Evolutionary conservation across 2,888 invertebrate genomes (phyloP).

Genomic region (Tenthredo amoena): DNA sequence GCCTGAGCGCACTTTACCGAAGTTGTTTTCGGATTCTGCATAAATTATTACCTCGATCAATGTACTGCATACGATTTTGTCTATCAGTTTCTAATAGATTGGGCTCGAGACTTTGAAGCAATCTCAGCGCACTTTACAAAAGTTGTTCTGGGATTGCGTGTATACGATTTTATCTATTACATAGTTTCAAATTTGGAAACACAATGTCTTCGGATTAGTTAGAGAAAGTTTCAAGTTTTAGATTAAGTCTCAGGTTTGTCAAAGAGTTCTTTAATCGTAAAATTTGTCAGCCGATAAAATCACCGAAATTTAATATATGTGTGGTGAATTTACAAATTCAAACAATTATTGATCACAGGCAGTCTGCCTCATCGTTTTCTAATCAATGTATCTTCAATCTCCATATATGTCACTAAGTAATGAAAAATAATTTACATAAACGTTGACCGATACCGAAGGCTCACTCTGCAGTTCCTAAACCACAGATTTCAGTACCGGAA

Average conservation of each 20-base stretch:
- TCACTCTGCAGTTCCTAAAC: neutral
- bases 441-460: no score
- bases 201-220: neutral
- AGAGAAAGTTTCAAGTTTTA: neutral
- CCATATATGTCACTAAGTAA: no score
- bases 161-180: no score
- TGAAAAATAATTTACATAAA: no score
- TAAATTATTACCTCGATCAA: neutral
- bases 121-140: neutral
- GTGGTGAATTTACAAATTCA: no score
- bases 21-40: neutral
- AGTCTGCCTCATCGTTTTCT: no score
- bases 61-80: no score
- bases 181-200: neutral
- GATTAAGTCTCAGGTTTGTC: neutral
- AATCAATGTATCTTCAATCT: no score
- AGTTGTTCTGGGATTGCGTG: neutral
- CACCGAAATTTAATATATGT: no score
- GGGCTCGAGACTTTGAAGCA: neutral
- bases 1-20: neutral
- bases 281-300: neutral
- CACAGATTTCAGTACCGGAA: neutral
- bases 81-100: neutral
- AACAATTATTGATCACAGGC: no score
- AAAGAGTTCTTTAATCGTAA: neutral